Conservation (phyloP, 1,140 invertebrate genomes). For the Leptopilina clavipes region DNA sequence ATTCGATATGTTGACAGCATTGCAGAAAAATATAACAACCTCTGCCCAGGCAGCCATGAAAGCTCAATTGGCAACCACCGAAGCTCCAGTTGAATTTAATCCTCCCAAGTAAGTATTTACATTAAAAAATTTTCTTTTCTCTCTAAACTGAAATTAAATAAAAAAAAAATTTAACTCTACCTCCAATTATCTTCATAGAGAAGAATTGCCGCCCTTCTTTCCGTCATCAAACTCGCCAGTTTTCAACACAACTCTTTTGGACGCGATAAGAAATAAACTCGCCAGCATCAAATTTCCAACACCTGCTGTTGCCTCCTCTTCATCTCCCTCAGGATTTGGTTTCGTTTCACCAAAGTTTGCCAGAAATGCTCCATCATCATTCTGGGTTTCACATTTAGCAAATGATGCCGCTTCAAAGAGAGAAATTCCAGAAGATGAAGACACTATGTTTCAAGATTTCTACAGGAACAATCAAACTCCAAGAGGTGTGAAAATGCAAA, state of each 20-base stretch:
- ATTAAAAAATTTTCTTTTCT: no score
- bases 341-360: conserved; percentile 41
- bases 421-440: conserved; percentile 49
- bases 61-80: conserved; percentile 40
- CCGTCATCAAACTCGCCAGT: not conserved
- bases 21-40: conserved; percentile 67
- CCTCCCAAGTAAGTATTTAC: not conserved
- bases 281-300: conserved; percentile 42
- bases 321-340: conserved; percentile 22
- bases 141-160: no score
- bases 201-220: not conserved
- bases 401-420: conserved; percentile 51
- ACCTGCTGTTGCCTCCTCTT: not conserved
- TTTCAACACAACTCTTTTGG: conserved; percentile 60
- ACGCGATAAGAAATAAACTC: conserved; percentile 63
- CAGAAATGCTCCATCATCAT: conserved; percentile 49
- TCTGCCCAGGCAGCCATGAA: conserved; percentile 59
- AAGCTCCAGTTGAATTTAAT: conserved; percentile 21
- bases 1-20: conserved; percentile 68
- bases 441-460: conserved; percentile 40
- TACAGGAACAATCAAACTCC: conserved; percentile 41
- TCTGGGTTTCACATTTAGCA: conserved; percentile 60
- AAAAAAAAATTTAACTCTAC: no score
- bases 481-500: conserved; percentile 67
- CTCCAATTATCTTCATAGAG: not conserved